phyloP scores from a whole-genome alignment of 2,888 invertebrate species.

The Geophilus truncorum region DNA sequence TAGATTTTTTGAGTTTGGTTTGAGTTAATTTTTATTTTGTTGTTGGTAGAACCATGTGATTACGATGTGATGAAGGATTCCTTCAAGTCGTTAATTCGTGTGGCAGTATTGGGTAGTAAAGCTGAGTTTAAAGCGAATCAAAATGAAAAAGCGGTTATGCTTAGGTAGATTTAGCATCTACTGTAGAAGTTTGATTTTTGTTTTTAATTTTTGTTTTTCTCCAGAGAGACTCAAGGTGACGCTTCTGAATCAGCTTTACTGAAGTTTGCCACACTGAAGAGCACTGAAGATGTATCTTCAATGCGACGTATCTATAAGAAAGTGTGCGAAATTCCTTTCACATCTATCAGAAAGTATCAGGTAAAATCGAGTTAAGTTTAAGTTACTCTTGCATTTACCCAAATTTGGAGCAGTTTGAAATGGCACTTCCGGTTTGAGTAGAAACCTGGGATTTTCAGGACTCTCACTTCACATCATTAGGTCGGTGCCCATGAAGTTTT shows the following conservation, averaged over 20 bases:
- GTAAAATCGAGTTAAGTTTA: slow-evolving; percentile 38
- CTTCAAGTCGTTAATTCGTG: slow-evolving; percentile 33
- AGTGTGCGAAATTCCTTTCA: slow-evolving; percentile 49
- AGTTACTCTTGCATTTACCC: too few species aligned
- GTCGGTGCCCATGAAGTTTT: too few species aligned
- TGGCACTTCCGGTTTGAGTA: too few species aligned
- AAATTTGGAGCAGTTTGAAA: too few species aligned
- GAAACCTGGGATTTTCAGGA: too few species aligned
- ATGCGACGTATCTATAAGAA: slow-evolving; percentile 39
- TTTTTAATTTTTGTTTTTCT: slow-evolving; percentile 29
- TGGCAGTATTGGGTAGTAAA: slow-evolving; percentile 31
- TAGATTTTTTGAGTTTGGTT: too few species aligned
- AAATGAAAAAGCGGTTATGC: slow-evolving; percentile 83
- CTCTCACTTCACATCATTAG: too few species aligned
- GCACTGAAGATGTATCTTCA: slow-evolving; percentile 49
- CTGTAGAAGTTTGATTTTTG: neutral
- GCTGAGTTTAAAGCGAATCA: slow-evolving; percentile 69
- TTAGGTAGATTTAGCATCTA: slow-evolving; percentile 57
- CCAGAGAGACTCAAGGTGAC: slow-evolving; percentile 47
- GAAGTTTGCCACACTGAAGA: slow-evolving; percentile 47
- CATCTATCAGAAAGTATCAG: slow-evolving; percentile 50
- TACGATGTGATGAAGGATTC: slow-evolving; percentile 28
- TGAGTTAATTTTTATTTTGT: too few species aligned
- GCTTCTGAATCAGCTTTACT: slow-evolving; percentile 49
- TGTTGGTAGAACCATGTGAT: slow-evolving; percentile 29